Evolutionary conservation across 1,140 invertebrate species (phyloP).

Genomic region (Musca vetustissima): DNA sequence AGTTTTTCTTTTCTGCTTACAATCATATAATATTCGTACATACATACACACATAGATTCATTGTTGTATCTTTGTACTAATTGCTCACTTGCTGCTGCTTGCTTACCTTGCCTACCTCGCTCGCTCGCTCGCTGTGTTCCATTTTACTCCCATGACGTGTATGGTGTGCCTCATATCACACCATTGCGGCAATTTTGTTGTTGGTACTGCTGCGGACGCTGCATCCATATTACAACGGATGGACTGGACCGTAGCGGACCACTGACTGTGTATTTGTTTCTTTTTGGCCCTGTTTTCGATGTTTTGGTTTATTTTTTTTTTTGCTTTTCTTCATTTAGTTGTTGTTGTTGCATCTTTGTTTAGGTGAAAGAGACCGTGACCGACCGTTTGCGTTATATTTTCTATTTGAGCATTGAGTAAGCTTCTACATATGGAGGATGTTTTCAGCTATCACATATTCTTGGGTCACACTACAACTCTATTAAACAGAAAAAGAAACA

Average conservation of each 20-base stretch:
- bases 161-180: constrained; percentile 1
- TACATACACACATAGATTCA: no score
- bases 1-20: no score
- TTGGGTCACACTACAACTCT: not conserved
- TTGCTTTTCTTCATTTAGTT: not conserved
- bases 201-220: not conserved
- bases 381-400: constrained; percentile 10
- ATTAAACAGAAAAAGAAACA: no score
- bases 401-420: not conserved
- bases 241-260: no score
- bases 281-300: no score
- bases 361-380: constrained; percentile 19
- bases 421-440: no score
- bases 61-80: not conserved
- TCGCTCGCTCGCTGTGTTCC: not conserved
- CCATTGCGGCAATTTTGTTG: not conserved
- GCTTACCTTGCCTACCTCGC: constrained; percentile 13
- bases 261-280: no score
- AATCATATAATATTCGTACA: no score
- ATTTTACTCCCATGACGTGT: not conserved
- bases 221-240: no score
- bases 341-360: constrained; percentile 15
- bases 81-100: constrained; percentile 11
- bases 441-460: not conserved
- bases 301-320: no score